Conservation (phyloP, 1,140 invertebrate species). For the Stegodyphus mimosarum region DNA sequence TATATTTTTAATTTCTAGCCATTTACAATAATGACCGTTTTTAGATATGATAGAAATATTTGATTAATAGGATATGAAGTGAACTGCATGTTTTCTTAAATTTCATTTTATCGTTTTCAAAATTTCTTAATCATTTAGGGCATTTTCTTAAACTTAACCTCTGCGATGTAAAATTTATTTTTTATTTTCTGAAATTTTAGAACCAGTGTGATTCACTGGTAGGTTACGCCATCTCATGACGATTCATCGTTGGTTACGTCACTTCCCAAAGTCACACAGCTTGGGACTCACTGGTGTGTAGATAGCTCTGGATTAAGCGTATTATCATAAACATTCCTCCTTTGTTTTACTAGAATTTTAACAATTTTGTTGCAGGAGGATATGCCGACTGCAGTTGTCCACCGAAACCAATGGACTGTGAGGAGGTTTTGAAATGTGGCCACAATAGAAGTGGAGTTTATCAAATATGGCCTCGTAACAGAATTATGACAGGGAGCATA, state of each 20-base stretch:
- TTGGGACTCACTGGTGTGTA: neutral
- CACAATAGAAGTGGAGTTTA: slow-evolving; percentile 68
- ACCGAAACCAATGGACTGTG: slow-evolving; percentile 47
- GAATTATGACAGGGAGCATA: slow-evolving; percentile 62
- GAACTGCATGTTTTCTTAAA: no score
- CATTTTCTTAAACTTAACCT: no score
- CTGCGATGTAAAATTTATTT: no score
- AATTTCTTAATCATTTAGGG: no score
- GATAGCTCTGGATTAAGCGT: neutral
- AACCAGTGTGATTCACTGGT: neutral
- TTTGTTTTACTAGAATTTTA: neutral
- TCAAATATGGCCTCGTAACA: slow-evolving; percentile 62
- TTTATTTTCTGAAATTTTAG: neutral
- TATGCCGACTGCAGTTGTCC: slow-evolving; percentile 24
- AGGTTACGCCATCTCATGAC: neutral
- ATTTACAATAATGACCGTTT: no score
- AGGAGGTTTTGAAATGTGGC: slow-evolving; percentile 45
- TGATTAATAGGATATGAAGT: no score
- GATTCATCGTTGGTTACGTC: neutral
- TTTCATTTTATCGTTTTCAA: no score
- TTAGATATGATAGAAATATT: no score
- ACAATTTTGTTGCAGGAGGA: neutral
- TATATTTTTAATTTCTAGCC: no score
- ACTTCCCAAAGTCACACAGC: neutral
- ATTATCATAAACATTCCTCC: neutral